phyloP scores from a whole-genome alignment of 1,140 invertebrate genomes.

The Fopius arisanus region DNA sequence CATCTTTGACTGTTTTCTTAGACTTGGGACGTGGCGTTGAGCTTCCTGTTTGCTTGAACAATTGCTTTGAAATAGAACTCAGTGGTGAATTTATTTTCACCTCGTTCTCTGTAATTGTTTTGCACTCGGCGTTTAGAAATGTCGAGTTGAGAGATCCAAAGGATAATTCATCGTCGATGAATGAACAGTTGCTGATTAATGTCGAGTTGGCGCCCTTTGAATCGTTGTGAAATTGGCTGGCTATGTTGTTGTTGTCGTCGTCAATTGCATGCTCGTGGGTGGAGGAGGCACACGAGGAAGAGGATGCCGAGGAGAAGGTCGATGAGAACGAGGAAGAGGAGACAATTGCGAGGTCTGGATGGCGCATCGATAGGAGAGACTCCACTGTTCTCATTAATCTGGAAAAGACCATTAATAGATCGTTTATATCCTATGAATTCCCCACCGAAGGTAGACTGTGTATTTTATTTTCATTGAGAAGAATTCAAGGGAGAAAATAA shows the following conservation, averaged over 20 bases:
- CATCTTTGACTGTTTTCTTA: conserved; percentile 29
- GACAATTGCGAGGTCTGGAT: conserved; percentile 68
- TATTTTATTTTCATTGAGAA: no score
- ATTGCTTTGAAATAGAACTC: background rate
- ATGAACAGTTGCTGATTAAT: background rate
- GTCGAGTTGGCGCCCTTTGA: background rate
- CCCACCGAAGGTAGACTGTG: no score
- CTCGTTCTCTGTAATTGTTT: background rate
- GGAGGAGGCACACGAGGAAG: background rate
- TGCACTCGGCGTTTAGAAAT: background rate
- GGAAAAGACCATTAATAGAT: conserved; percentile 27
- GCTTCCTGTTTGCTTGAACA: conserved; percentile 16
- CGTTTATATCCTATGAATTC: no score
- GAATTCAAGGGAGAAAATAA: no score
- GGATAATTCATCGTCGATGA: background rate
- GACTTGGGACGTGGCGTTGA: conserved; percentile 33
- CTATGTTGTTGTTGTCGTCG: background rate
- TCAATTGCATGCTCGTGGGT: background rate
- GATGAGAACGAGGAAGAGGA: conserved; percentile 37
- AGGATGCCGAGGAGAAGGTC: conserved; percentile 20
- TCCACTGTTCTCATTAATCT: conserved; percentile 72
- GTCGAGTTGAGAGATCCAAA: background rate
- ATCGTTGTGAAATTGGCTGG: background rate
- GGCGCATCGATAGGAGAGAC: conserved; percentile 71
- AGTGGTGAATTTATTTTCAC: background rate